Conservation (phyloP, 2,888 invertebrate genomes). For the Drosophila cognata region DNA sequence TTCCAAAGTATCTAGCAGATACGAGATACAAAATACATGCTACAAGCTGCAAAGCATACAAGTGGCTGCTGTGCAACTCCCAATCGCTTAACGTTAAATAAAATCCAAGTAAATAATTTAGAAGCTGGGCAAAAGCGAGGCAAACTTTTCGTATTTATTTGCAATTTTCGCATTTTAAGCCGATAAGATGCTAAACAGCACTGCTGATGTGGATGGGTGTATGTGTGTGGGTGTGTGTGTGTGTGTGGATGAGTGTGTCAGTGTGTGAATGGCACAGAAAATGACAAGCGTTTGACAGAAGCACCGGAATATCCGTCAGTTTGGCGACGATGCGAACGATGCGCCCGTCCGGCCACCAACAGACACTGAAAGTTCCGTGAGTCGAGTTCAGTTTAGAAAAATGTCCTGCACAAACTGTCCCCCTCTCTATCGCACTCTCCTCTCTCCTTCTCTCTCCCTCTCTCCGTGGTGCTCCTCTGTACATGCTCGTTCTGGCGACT, state of each 20-base stretch:
- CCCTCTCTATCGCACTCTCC: background rate
- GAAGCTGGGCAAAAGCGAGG: conserved; percentile 31
- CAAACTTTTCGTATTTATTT: conserved; percentile 69
- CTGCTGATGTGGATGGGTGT: conserved; percentile 7
- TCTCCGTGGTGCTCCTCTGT: background rate
- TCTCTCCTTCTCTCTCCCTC: conserved; percentile 1
- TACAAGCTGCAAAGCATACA: conserved; percentile 1
- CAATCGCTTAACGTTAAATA: conserved; percentile 70
- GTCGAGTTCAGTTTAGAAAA: conserved; percentile 59
- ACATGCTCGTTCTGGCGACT: too few relatives aligned
- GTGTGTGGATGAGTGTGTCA: conserved; percentile 9
- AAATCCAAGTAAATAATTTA: conserved; percentile 74
- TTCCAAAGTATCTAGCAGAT: background rate
- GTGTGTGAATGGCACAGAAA: conserved; percentile 53
- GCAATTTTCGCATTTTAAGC: conserved; percentile 79
- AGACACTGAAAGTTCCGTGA: conserved; percentile 58
- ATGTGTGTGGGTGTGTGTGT: background rate
- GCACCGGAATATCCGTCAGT: conserved; percentile 84
- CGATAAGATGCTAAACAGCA: conserved; percentile 69
- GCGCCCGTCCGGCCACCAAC: conserved; percentile 61
- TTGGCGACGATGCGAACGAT: conserved; percentile 73
- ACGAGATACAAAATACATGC: conserved; percentile 11
- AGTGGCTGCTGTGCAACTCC: background rate
- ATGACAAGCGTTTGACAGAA: conserved; percentile 84
- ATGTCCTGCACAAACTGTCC: conserved; percentile 42